These are phyloP conservation scores for Papilio gigon DNA, from an alignment of 2,888 invertebrate species.

Conservation along the genomic window DNA sequence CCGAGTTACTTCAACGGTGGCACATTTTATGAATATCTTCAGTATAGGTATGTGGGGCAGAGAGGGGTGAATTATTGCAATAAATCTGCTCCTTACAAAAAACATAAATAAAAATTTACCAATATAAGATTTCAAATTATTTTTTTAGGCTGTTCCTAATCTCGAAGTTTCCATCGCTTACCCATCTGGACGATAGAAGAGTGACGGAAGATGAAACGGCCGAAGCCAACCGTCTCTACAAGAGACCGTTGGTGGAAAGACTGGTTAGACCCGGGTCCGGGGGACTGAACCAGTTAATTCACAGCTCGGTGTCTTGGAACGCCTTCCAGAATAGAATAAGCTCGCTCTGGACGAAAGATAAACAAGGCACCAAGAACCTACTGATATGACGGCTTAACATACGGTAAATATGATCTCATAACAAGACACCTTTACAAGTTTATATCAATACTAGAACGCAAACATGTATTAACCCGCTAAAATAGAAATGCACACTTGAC, in stretches of 20 bases:
- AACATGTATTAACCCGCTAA: too few species aligned
- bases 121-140: background rate
- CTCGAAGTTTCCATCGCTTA: constrained; percentile 86
- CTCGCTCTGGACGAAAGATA: constrained; percentile 59
- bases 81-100: constrained; percentile 17
- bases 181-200: constrained; percentile 86
- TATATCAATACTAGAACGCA: too few species aligned
- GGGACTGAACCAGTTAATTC: constrained; percentile 61
- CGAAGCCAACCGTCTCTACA: constrained; percentile 85
- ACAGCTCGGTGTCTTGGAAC: constrained; percentile 64
- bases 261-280: constrained; percentile 60
- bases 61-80: too few species aligned
- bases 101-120: background rate
- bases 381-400: constrained; percentile 46
- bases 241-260: constrained; percentile 82
- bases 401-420: constrained; percentile 59
- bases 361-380: constrained; percentile 57
- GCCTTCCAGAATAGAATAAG: constrained; percentile 61
- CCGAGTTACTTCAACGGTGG: constrained; percentile 90
- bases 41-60: constrained; percentile 88
- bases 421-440: constrained; percentile 91
- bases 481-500: too few species aligned
- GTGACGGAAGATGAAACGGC: constrained; percentile 85
- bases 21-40: constrained; percentile 87
- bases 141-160: constrained; percentile 86